Percentiles rank a stretch among this genome's conserved stretches.
Conservation (phyloP, 2,797 vertebrate genomes). For the Cyclura pinguis region DNA sequence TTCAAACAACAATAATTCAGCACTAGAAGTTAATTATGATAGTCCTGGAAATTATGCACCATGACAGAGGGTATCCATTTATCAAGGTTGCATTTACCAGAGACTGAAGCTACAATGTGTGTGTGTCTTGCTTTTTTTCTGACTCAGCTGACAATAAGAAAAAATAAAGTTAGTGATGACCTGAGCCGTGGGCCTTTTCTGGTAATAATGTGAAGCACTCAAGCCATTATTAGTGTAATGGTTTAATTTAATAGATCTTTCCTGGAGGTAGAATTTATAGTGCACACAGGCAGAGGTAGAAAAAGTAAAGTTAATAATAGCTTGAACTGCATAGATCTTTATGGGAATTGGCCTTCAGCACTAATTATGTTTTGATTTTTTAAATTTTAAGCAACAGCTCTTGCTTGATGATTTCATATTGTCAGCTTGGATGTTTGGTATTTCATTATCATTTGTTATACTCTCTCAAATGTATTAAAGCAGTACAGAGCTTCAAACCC, state of each 20-base stretch:
- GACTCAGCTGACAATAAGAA: slow-evolving; percentile 58
- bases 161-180: slow-evolving; percentile 49
- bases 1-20: slow-evolving; percentile 57
- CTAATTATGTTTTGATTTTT: slow-evolving; percentile 41
- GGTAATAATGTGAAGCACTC: slow-evolving; percentile 68
- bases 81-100: slow-evolving; percentile 55
- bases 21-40: slow-evolving; percentile 62
- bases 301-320: slow-evolving; percentile 65
- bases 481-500: slow-evolving; percentile 27
- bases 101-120: slow-evolving; percentile 37
- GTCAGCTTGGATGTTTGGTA: background rate
- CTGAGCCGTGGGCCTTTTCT: slow-evolving; percentile 64
- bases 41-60: slow-evolving; percentile 33
- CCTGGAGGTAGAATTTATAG: slow-evolving; percentile 69
- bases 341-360: slow-evolving; percentile 54
- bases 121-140: slow-evolving; percentile 46
- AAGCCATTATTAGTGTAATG: slow-evolving; percentile 72
- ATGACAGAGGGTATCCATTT: slow-evolving; percentile 50
- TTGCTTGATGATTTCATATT: slow-evolving; percentile 23
- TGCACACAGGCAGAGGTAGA: slow-evolving; percentile 55
- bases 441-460: background rate
- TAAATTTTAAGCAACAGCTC: slow-evolving; percentile 40
- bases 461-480: slow-evolving; percentile 22
- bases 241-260: slow-evolving; percentile 67
- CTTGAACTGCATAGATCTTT: slow-evolving; percentile 60